A percentile compares a stretch with the other conserved stretches of the same genome.
Conservation (phyloP, 1,140 invertebrate genomes). For the Drosophila bifasciata region DNA sequence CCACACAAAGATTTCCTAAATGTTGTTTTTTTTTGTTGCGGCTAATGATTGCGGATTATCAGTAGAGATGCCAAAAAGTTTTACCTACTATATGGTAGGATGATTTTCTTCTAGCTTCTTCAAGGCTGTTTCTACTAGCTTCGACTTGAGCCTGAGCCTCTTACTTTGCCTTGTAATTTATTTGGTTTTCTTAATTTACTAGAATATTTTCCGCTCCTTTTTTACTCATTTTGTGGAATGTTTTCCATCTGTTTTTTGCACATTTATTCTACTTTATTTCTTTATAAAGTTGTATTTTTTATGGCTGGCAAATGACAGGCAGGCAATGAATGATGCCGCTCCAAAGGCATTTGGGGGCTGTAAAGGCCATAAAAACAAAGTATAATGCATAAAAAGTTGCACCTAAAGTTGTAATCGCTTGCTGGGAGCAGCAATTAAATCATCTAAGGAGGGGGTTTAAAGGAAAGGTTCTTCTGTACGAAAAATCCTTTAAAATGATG, state of each 20-base stretch:
- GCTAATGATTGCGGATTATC: not conserved
- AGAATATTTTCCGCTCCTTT: slow-evolving; percentile 1
- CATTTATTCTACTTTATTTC: slow-evolving; percentile 30
- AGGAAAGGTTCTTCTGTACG: slow-evolving; percentile 12
- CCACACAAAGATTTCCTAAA: slow-evolving; percentile 21
- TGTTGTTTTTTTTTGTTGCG: slow-evolving; percentile 29
- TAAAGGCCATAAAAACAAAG: slow-evolving; percentile 58
- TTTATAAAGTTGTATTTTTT: slow-evolving; percentile 61
- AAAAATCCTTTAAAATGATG: too few species aligned
- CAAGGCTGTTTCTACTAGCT: too few species aligned
- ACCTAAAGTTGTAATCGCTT: slow-evolving; percentile 34
- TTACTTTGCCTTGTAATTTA: too few species aligned
- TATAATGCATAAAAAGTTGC: slow-evolving; percentile 57
- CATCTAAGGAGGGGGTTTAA: slow-evolving; percentile 4
- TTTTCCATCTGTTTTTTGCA: slow-evolving; percentile 15
- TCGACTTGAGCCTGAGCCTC: too few species aligned
- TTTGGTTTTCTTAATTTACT: not conserved
- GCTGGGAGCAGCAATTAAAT: slow-evolving; percentile 20
- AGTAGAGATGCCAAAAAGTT: too few species aligned
- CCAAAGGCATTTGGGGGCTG: slow-evolving; percentile 53
- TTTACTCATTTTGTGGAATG: slow-evolving; percentile 16
- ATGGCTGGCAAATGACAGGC: slow-evolving; percentile 66
- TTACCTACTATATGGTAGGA: not conserved
- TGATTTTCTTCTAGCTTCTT: too few species aligned
- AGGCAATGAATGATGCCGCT: slow-evolving; percentile 59